phyloP scores from a whole-genome alignment of 2,888 invertebrate species.

The Elegia similella region DNA sequence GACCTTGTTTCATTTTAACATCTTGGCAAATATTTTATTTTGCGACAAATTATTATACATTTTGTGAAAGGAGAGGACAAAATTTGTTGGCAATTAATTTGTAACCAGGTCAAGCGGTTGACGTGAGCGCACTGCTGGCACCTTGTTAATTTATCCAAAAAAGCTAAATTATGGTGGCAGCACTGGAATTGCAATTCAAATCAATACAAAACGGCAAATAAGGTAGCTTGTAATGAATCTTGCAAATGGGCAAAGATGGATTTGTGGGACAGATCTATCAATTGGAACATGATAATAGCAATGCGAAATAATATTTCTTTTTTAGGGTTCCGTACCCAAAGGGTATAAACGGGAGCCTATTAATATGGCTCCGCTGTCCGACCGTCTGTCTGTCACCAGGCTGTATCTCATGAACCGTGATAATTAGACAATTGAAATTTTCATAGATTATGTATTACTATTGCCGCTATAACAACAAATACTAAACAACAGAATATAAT shows the following conservation, averaged over 20 bases:
- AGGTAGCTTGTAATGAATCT: neutral
- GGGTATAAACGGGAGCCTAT: too few relatives aligned
- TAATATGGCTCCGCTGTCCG: too few relatives aligned
- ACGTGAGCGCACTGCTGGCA: neutral
- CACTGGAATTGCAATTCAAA: slow-evolving; percentile 9
- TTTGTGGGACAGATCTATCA: too few relatives aligned
- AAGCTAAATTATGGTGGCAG: neutral
- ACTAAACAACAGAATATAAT: too few relatives aligned
- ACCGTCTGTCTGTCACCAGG: too few relatives aligned
- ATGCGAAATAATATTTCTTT: too few relatives aligned
- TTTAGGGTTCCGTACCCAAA: too few relatives aligned
- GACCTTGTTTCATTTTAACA: neutral
- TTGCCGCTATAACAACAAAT: too few relatives aligned
- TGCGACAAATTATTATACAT: neutral
- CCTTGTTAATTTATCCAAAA: slow-evolving; percentile 11
- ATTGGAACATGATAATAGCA: too few relatives aligned
- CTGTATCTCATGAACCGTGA: too few relatives aligned
- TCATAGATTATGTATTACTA: too few relatives aligned
- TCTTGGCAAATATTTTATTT: neutral
- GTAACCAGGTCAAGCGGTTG: neutral
- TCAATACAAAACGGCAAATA: neutral
- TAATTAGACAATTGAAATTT: too few relatives aligned
- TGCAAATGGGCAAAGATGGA: neutral
- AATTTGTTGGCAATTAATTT: neutral
- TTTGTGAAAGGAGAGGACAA: neutral